Percentiles rank a stretch among this genome's conserved stretches.
phyloP scores from a whole-genome alignment of 1,140 invertebrate genomes.

The Drosophila jambulina region DNA sequence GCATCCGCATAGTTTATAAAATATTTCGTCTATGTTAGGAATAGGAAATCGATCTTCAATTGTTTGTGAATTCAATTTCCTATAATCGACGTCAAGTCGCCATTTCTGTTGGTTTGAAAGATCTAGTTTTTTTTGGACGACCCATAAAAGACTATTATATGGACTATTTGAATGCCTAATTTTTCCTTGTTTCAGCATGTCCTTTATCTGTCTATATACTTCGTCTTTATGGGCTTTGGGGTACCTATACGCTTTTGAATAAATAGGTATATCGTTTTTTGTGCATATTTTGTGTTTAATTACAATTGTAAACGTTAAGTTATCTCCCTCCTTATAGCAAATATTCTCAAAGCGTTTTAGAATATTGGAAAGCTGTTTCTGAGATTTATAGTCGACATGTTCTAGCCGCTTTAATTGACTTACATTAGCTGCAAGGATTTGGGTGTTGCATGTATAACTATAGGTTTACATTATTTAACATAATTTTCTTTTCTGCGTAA shows the following conservation, averaged over 20 bases:
- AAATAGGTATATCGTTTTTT: not conserved
- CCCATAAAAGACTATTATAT: not conserved
- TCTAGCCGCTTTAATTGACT: not conserved
- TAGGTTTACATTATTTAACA: not conserved
- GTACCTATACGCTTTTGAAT: conserved; percentile 1
- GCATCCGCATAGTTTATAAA: not conserved
- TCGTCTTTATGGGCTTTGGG: not conserved
- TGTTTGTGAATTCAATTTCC: not conserved
- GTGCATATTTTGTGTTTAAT: not conserved
- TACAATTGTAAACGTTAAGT: conserved; percentile 3
- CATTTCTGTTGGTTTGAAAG: not conserved
- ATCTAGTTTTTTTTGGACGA: not conserved
- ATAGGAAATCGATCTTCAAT: not conserved
- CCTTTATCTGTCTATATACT: not conserved
- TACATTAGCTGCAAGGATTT: not conserved
- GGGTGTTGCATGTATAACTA: not conserved
- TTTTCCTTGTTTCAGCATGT: not conserved
- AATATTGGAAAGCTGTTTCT: not conserved
- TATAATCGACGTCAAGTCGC: not conserved
- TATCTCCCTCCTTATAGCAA: conserved; percentile 1
- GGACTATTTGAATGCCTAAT: not conserved
- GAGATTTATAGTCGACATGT: not conserved
- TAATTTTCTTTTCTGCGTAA: not conserved
- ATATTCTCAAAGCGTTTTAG: not conserved
- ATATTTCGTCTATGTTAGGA: not conserved